These are phyloP conservation scores for Megalonaias nervosa DNA, from an alignment of 1,140 invertebrate species.

Conservation along the genomic window DNA sequence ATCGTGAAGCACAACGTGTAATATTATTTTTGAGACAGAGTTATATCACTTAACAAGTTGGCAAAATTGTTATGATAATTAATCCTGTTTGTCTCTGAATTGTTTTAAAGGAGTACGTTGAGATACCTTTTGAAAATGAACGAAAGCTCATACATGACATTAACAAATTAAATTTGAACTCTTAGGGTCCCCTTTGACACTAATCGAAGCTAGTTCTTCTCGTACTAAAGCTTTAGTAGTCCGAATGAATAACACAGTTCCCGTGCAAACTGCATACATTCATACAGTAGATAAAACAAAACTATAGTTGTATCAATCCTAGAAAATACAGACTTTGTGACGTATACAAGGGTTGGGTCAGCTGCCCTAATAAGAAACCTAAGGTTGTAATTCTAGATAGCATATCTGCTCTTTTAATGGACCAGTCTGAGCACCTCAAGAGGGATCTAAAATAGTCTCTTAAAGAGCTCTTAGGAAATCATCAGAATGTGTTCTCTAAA, in stretches of 20 bases:
- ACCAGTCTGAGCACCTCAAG: neutral
- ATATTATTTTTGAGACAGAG: conserved; percentile 3
- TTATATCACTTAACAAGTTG: neutral
- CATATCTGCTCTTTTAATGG: neutral
- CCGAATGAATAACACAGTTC: neutral
- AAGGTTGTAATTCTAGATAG: too few relatives aligned
- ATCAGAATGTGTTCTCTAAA: conserved; percentile 10
- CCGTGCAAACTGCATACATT: neutral
- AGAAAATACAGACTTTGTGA: neutral
- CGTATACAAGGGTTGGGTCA: neutral
- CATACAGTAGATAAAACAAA: neutral
- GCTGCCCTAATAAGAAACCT: neutral
- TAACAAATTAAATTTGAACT: neutral
- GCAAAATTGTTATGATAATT: neutral
- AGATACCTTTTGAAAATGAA: conserved; percentile 9
- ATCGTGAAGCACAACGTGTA: conserved; percentile 6
- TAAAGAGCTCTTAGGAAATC: conserved; percentile 13
- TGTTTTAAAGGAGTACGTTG: neutral
- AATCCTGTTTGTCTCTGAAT: neutral
- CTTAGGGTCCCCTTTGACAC: neutral
- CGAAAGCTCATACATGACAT: neutral
- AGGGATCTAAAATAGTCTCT: neutral
- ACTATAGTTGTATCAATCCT: neutral
- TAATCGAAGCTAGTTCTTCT: neutral
- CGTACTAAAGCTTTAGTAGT: conserved; percentile 2